Evolutionary conservation across 2,888 invertebrate species (phyloP).

Genomic region (Eilema caniola): DNA sequence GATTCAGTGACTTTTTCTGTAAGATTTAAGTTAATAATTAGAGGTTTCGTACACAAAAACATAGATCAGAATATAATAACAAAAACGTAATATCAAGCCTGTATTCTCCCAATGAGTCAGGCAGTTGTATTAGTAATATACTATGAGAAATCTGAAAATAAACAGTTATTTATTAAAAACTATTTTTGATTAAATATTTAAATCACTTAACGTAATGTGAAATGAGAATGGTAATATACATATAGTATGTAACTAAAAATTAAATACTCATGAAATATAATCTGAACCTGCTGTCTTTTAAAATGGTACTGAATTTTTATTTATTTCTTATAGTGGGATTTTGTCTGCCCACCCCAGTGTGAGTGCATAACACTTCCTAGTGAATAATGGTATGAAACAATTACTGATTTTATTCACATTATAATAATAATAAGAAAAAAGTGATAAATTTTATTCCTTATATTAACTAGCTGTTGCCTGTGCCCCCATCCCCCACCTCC

Average conservation of each 20-base stretch:
- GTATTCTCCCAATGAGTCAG: slow-evolving; percentile 7
- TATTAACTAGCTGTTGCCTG: too few species aligned
- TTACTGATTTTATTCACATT: too few species aligned
- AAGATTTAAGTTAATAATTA: slow-evolving; percentile 39
- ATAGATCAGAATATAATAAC: neutral
- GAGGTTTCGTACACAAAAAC: neutral
- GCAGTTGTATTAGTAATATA: slow-evolving; percentile 9
- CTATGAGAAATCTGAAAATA: slow-evolving; percentile 19
- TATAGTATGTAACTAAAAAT: neutral
- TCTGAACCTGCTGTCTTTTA: neutral
- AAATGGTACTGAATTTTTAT: neutral
- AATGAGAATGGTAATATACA: neutral
- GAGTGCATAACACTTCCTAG: too few species aligned
- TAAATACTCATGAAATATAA: neutral
- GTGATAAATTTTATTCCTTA: too few species aligned
- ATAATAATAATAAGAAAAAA: too few species aligned
- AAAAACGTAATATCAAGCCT: slow-evolving; percentile 12
- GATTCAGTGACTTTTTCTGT: slow-evolving; percentile 76
- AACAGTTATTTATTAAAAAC: slow-evolving; percentile 7
- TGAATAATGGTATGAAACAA: too few species aligned
- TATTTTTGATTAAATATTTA: neutral
- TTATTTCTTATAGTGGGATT: neutral
- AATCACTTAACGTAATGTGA: neutral
- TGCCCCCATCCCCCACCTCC: too few species aligned
- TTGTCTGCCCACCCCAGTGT: too few species aligned